These are phyloP conservation scores for Drosophila fungiperda DNA, from an alignment of 2,888 invertebrate genomes.

Conservation along the genomic window DNA sequence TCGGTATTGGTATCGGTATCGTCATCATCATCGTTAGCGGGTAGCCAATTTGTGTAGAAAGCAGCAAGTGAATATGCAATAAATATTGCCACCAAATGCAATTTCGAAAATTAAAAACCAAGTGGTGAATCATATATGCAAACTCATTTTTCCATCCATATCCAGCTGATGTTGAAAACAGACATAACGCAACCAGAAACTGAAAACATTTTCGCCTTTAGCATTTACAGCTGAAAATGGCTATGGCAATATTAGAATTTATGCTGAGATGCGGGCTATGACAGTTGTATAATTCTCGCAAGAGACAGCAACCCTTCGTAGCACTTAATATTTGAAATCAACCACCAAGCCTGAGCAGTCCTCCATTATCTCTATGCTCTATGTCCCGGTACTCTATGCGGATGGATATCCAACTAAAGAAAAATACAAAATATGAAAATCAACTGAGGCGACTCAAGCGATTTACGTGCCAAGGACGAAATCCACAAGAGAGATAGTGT, in stretches of 20 bases:
- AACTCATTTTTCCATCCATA: background rate
- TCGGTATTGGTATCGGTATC: slow-evolving; percentile 4
- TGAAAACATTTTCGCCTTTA: background rate
- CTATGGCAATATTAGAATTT: background rate
- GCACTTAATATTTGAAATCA: background rate
- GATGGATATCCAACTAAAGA: slow-evolving; percentile 50
- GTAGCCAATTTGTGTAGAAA: slow-evolving; percentile 40
- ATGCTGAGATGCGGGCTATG: background rate
- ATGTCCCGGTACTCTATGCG: slow-evolving; percentile 17
- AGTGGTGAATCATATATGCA: slow-evolving; percentile 31
- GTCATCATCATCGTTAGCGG: slow-evolving; percentile 30
- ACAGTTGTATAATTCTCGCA: slow-evolving; percentile 1
- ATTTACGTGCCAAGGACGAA: slow-evolving; percentile 54
- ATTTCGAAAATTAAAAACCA: slow-evolving; percentile 74
- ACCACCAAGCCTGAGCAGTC: background rate
- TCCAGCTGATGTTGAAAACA: background rate
- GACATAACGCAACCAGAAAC: background rate
- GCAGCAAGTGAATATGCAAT: slow-evolving; percentile 45
- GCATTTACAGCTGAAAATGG: background rate
- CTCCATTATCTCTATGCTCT: background rate
- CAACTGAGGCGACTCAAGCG: slow-evolving; percentile 66
- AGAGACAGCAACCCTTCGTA: slow-evolving; percentile 7
- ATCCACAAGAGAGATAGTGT: slow-evolving; percentile 8
- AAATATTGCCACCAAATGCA: slow-evolving; percentile 62
- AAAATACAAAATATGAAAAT: slow-evolving; percentile 68